Evolutionary conservation across 23 tunicate genomes (phyloP), one percentile per base, ranked within the genome.

Genomic region (Styela plicata): DNA sequence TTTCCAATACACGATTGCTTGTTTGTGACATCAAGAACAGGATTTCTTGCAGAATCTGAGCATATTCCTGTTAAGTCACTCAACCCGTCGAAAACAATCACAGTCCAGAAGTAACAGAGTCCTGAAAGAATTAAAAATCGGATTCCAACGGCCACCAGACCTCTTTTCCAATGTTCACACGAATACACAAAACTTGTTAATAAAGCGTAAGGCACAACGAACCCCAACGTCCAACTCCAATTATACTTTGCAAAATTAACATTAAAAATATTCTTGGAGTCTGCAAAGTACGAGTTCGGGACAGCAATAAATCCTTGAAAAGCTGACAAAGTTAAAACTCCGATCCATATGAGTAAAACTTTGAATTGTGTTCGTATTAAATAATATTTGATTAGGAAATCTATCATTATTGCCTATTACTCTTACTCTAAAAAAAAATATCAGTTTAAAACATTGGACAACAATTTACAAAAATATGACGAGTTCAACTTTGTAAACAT

Each of bases 51-150:
- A 16, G 34, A 20, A 27, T 63, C 64, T 10, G 82, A 25, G 63
- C 96, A 90, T 26, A 86, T 34, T 2, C 96, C 96, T 61, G 96
- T 90, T 20, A 86, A 7, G 70, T 90, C 78, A 63, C 86, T 86
- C 52, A 90, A 35, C 53, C 35, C 69, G 23, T 66, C 90, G 74
- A 90, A 90, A 63, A 90, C 90, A 69, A 86, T 64, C 33, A 69
- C 65, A 1, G 79, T 85, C 96, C 96, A 90, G 75, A 90, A 83
- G 70, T 90, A 86, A 90, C 90, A 90, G 3, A 86, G 52, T 19
- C 34, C 44, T 33, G 96, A 86, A 35, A 63, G 90, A 44, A 81
- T 62, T 24, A 64, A 44, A n/a, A 86, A 69, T 37, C 96, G 64
- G 1, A 83, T 1, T 22, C 69, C n/a, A 2, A 86, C 31, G 33